These are phyloP conservation scores for Coregonus suidteri DNA, from an alignment of 2,797 vertebrate genomes.

Conservation along the genomic window DNA sequence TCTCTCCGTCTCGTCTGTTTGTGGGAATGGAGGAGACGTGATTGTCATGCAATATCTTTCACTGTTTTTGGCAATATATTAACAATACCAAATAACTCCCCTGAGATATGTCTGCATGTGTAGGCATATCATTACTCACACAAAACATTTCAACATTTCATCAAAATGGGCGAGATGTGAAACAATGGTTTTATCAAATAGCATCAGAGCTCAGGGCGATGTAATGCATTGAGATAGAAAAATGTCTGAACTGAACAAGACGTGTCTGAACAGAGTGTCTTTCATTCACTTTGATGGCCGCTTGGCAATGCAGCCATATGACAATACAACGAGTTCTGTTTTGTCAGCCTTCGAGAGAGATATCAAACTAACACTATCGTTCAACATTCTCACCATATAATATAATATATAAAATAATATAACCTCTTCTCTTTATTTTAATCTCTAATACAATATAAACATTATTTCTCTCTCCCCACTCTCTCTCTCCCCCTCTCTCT, in stretches of 20 bases:
- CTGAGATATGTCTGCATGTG: slow-evolving; percentile 37
- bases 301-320: slow-evolving; percentile 22
- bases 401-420: no score
- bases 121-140: slow-evolving; percentile 9
- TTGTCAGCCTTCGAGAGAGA: neutral
- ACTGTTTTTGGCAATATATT: neutral
- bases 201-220: slow-evolving; percentile 39
- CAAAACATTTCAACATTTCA: slow-evolving; percentile 39
- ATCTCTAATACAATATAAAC: neutral
- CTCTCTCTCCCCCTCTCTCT: neutral
- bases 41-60: slow-evolving; percentile 28
- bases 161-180: slow-evolving; percentile 21
- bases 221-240: slow-evolving; percentile 31
- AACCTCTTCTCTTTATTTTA: neutral
- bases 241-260: slow-evolving; percentile 32
- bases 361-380: slow-evolving; percentile 23
- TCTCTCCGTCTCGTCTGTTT: slow-evolving; percentile 9
- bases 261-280: slow-evolving; percentile 45
- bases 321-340: slow-evolving; percentile 3
- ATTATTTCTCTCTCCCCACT: slow-evolving; percentile 2
- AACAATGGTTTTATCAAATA: slow-evolving; percentile 39
- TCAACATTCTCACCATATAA: neutral
- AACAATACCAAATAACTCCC: neutral
- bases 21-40: slow-evolving; percentile 19
- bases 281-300: slow-evolving; percentile 42